Evolutionary conservation across 2,113 vertebrate species (phyloP).

Genomic region (Mirounga angustirostris): DNA sequence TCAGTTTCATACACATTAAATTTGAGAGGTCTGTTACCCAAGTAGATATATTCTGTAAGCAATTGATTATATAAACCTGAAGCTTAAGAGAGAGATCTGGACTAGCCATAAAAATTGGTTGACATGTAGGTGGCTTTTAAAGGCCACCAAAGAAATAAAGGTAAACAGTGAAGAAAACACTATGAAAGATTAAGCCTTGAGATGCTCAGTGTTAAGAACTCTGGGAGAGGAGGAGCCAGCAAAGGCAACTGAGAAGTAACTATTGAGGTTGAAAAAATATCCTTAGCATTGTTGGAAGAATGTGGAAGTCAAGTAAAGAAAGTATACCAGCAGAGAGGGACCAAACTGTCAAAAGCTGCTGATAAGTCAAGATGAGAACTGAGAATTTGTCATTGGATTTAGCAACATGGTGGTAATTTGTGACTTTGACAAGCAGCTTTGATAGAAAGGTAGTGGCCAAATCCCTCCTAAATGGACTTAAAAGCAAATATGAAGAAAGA

Average conservation of each 20-base stretch:
- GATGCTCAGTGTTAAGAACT: background rate
- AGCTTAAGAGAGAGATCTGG: conserved; percentile 18
- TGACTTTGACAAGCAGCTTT: conserved; percentile 30
- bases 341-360: background rate
- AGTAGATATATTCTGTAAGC: background rate
- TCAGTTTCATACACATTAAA: background rate
- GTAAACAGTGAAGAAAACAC: background rate
- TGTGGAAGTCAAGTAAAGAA: background rate
- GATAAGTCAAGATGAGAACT: background rate
- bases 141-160: background rate
- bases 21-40: background rate
- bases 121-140: background rate
- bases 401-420: background rate
- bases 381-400: background rate
- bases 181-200: background rate
- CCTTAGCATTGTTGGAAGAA: background rate
- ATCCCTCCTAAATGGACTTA: background rate
- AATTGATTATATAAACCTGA: conserved; percentile 9
- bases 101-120: background rate
- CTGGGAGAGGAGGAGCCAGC: conserved; percentile 32
- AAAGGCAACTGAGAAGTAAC: conserved; percentile 8
- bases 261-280: background rate
- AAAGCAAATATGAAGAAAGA: background rate
- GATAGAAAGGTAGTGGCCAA: background rate
- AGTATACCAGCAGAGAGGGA: background rate